Evolutionary conservation across 2,888 invertebrate genomes (phyloP).

Genomic region (Acanthosepion esculentum): DNA sequence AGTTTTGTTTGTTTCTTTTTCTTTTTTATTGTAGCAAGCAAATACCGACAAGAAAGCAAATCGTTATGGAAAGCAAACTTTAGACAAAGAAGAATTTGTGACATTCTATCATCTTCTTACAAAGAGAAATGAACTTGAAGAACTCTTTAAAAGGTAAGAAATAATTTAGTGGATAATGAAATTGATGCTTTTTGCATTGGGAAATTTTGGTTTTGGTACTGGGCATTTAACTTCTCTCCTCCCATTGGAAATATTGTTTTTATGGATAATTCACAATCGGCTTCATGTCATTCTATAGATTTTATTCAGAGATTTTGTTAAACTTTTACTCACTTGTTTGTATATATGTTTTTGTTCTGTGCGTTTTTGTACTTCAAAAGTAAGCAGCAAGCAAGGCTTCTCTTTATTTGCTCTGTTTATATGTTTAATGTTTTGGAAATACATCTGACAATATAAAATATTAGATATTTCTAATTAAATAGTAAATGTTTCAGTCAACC

Average conservation of each 20-base stretch:
- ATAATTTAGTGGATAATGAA: background rate
- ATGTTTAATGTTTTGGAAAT: background rate
- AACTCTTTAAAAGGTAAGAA: slow-evolving; percentile 76
- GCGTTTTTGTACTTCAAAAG: background rate
- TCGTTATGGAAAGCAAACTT: slow-evolving; percentile 62
- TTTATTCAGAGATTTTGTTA: background rate
- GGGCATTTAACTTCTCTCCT: background rate
- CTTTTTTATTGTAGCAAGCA: slow-evolving; percentile 63
- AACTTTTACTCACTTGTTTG: background rate
- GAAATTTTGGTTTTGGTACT: background rate
- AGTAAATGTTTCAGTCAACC: too few relatives aligned
- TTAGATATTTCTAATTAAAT: too few relatives aligned
- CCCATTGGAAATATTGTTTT: background rate
- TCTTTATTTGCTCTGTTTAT: background rate
- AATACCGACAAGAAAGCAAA: slow-evolving; percentile 64
- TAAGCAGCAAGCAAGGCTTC: background rate
- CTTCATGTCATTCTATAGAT: background rate
- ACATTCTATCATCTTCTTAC: slow-evolving; percentile 78
- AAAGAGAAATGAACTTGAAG: slow-evolving; percentile 77
- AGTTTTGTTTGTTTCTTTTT: background rate
- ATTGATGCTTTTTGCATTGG: background rate
- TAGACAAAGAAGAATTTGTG: slow-evolving; percentile 79
- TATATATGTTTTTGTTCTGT: background rate
- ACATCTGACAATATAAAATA: too few relatives aligned
- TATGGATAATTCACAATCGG: background rate